These are phyloP conservation scores for Enteromius afrohamiltoni DNA, from an alignment of 2,797 vertebrate species.

Conservation along the genomic window DNA sequence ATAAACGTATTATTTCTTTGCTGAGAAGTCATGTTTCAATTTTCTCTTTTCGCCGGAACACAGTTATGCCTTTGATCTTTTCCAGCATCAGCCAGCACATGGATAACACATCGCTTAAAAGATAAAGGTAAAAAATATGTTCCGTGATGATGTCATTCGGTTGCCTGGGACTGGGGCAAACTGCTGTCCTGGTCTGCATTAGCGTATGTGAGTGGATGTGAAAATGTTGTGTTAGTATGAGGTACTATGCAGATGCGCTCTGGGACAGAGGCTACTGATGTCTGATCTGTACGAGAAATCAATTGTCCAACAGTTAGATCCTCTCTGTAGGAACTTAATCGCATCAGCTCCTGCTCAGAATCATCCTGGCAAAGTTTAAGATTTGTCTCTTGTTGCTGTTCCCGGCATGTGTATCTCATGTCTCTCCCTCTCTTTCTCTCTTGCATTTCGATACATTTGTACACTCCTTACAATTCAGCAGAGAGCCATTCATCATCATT, in stretches of 20 bases:
- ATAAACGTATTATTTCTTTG: slow-evolving; percentile 82
- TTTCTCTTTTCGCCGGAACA: slow-evolving; percentile 76
- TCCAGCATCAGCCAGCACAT: slow-evolving; percentile 72
- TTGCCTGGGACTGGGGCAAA: slow-evolving; percentile 75
- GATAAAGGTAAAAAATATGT: slow-evolving; percentile 85
- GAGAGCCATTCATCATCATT: slow-evolving; percentile 99
- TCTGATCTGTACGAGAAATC: slow-evolving; percentile 77
- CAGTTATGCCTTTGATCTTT: slow-evolving; percentile 79
- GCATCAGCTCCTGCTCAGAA: slow-evolving; percentile 76
- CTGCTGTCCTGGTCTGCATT: slow-evolving; percentile 63
- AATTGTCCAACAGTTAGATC: slow-evolving; percentile 73
- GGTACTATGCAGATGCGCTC: slow-evolving; percentile 34
- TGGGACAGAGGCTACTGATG: slow-evolving; percentile 72
- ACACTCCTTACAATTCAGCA: slow-evolving; percentile 90
- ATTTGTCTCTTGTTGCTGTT: slow-evolving; percentile 71
- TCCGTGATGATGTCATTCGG: slow-evolving; percentile 80
- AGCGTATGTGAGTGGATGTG: slow-evolving; percentile 46
- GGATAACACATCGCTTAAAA: slow-evolving; percentile 83
- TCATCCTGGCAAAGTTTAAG: slow-evolving; percentile 84
- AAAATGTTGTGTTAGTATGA: slow-evolving; percentile 45
- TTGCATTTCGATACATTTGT: slow-evolving; percentile 89
- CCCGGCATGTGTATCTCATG: slow-evolving; percentile 35
- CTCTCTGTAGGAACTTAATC: slow-evolving; percentile 72
- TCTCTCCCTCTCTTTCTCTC: slow-evolving; percentile 69
- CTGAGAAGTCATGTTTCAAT: slow-evolving; percentile 82